Conservation (phyloP, 2,888 invertebrate species). For the Leptinotarsa peninsularis region DNA sequence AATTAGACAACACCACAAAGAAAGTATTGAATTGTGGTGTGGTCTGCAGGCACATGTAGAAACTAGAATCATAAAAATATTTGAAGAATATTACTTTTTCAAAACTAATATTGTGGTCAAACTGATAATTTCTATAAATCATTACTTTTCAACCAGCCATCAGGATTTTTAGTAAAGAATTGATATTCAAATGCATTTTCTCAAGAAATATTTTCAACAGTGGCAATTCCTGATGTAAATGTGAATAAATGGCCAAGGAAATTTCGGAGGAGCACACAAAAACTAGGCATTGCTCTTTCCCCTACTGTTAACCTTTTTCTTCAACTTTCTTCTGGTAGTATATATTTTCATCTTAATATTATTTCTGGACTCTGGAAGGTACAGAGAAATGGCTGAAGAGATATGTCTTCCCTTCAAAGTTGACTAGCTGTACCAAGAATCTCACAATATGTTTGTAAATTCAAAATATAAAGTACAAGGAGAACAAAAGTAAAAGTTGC, state of each 20-base stretch:
- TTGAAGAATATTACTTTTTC: no score
- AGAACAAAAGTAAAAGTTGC: background rate
- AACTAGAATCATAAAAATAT: no score
- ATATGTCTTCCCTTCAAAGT: background rate
- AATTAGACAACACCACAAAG: no score
- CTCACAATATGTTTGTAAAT: background rate
- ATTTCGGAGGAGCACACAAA: background rate
- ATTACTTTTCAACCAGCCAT: no score
- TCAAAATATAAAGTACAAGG: no score
- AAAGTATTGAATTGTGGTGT: no score
- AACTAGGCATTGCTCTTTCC: background rate
- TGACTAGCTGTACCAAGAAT: slow-evolving; percentile 5
- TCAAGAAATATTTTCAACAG: background rate
- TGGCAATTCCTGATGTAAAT: background rate
- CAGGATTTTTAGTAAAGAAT: no score
- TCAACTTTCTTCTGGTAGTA: background rate
- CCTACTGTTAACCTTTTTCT: background rate
- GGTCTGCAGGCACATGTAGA: no score
- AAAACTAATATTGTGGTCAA: no score
- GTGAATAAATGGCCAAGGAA: no score
- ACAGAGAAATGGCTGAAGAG: background rate
- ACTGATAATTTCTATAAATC: no score
- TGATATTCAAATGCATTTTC: background rate
- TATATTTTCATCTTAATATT: background rate
- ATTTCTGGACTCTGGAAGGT: background rate